Evolutionary conservation across 2,888 invertebrate genomes (phyloP).

Genomic region (Melinopterus prodromus): DNA sequence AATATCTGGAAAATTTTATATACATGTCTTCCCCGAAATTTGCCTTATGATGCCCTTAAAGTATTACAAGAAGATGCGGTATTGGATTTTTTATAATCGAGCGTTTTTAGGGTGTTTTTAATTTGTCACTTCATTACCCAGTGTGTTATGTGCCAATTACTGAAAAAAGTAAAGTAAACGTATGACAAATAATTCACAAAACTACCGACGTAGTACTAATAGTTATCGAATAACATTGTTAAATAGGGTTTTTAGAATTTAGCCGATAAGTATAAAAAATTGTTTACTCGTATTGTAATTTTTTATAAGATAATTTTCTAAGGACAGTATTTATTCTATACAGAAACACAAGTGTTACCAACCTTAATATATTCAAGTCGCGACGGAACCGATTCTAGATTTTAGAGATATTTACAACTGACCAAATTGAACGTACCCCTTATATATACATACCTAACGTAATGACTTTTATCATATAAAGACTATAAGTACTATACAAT

Average conservation of each 20-base stretch:
- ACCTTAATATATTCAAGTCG: slow-evolving; percentile 37
- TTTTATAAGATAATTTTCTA: slow-evolving; percentile 31
- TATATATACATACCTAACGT: background rate
- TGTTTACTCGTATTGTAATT: background rate
- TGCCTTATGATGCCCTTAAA: slow-evolving; percentile 39
- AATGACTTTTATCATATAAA: background rate
- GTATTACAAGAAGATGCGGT: background rate
- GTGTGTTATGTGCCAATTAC: background rate
- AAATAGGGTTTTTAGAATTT: background rate
- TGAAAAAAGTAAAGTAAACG: background rate
- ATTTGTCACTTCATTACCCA: background rate
- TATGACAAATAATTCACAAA: background rate
- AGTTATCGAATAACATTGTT: background rate
- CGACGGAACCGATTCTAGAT: slow-evolving; percentile 34
- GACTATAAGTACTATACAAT: background rate
- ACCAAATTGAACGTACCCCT: slow-evolving; percentile 40
- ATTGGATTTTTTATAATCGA: background rate
- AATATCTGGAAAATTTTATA: slow-evolving; percentile 23
- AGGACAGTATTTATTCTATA: slow-evolving; percentile 43
- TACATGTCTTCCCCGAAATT: slow-evolving; percentile 44
- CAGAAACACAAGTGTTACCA: slow-evolving; percentile 44
- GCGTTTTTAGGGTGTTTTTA: background rate
- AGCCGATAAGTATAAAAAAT: background rate
- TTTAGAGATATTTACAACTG: slow-evolving; percentile 44
- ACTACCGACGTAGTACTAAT: background rate